Base-by-base conservation (phyloP, 2,888 invertebrate species). In the Halictus quadricinctus region DNA sequence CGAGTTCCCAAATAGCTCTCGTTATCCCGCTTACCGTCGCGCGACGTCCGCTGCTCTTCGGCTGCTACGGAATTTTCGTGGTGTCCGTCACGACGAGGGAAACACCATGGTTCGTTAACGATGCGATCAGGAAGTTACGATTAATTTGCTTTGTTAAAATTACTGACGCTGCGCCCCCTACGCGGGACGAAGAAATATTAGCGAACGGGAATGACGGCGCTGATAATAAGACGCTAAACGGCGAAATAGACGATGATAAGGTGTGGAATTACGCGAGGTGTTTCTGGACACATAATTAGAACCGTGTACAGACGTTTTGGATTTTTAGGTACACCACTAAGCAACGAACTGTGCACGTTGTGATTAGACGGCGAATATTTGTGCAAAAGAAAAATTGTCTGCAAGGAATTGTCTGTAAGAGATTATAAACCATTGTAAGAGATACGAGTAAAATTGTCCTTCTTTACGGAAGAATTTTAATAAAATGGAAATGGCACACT, bases 1-100 rank as follows among this genome's bases (percentile, higher is more conserved):
- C 83, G 87, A 87, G 87, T 87, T 87, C 80, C 83, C 87, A 83
- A 86, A 86, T 86, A 87, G 85, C 83, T 87, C 82, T 85, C 86
- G 78, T 87, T 83, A 83, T 83, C 72, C 74, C 60, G 83, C 48
- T 66, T 54, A 72, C 82, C 75, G 58, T 85, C 79, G 69, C 64
- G 64, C 41, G 82, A 74, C 80, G 48, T 77, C 75, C 82, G 54
- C 78, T 36, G 43, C 54, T 54, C 54, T 54, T 54, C 43, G 43
- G 60, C 18, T 29, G 6, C 36, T n/a, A 36, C 54, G 21, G 72
- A 29, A 72, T 69, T 69, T 69, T 69, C 69, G 21, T 21, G 5
- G 41, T 41, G 69, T 21, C 21, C 69, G 41, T 43, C 69, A 41
- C 41, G 69, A 41, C 36, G 69, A 5, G 69, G 21, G 41, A 41